phyloP scores from a whole-genome alignment of 2,113 vertebrate genomes.

The Callithrix jacchus region DNA sequence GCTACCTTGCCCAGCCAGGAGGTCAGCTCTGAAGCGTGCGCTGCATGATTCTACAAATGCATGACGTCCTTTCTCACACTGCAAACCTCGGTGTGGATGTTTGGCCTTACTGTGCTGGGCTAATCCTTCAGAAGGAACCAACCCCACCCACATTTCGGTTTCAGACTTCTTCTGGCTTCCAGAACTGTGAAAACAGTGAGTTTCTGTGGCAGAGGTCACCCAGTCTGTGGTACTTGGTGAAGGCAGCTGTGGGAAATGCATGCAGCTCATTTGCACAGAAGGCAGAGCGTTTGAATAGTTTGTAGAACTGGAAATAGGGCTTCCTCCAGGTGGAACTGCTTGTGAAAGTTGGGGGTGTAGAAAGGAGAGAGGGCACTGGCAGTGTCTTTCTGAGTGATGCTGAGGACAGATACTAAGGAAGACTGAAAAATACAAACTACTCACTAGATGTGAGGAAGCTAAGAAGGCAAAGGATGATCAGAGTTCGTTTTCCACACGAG shows the following conservation, averaged over 20 bases:
- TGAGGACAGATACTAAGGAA: background rate
- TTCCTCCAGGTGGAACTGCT: no score
- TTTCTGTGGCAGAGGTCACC: background rate
- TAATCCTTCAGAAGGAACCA: background rate
- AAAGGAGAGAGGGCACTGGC: background rate
- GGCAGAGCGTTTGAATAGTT: background rate
- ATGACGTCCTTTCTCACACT: no score
- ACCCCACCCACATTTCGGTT: background rate
- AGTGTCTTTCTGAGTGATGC: accelerated
- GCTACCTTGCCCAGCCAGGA: no score
- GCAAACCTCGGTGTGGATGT: no score
- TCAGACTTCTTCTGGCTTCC: background rate
- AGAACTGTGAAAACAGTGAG: background rate
- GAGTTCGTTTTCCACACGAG: background rate
- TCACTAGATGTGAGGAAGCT: background rate
- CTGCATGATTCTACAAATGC: no score
- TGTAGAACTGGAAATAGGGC: background rate
- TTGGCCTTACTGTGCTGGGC: no score
- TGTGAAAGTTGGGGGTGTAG: background rate
- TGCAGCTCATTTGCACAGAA: background rate
- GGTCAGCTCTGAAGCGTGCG: no score
- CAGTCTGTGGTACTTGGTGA: background rate
- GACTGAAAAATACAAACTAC: background rate
- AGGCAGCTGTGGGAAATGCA: background rate
- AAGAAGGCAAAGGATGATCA: background rate